Conservation (phyloP, 1,140 invertebrate species). For the Meloidogyne exigua region DNA sequence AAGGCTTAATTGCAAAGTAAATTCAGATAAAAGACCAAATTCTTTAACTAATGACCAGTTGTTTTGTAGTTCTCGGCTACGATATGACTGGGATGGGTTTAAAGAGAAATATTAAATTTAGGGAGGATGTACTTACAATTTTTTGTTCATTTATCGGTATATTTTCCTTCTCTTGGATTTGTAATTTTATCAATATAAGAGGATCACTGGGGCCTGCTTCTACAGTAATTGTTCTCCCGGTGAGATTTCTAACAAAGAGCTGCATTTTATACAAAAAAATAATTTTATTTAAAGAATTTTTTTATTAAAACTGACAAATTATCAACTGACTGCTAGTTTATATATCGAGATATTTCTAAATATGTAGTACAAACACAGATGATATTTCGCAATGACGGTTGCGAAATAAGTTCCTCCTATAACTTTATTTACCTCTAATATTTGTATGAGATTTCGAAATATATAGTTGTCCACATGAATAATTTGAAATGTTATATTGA, state of each 20-base stretch:
- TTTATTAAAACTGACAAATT: too few relatives aligned
- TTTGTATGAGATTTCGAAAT: too few relatives aligned
- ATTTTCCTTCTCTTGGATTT: not conserved
- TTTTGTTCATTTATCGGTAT: not conserved
- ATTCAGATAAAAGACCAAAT: not conserved
- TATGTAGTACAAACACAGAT: too few relatives aligned
- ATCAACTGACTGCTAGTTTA: too few relatives aligned
- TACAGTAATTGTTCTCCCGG: not conserved
- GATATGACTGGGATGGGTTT: not conserved
- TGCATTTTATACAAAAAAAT: not conserved
- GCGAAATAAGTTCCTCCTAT: too few relatives aligned
- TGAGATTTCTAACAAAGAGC: not conserved
- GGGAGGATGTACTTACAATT: not conserved
- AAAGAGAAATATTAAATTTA: not conserved
- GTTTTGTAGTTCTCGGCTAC: not conserved
- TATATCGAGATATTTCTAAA: too few relatives aligned
- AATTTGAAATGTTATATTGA: too few relatives aligned
- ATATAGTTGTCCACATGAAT: too few relatives aligned
- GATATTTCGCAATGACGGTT: too few relatives aligned
- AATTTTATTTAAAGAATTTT: too few relatives aligned
- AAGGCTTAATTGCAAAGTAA: not conserved
- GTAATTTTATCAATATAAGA: not conserved
- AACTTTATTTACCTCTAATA: too few relatives aligned
- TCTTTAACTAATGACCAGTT: not conserved
- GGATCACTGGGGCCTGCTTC: not conserved